A percentile compares a stretch with the other conserved stretches of the same genome.
Evolutionary conservation across 2,797 vertebrate species (phyloP).

Genomic region (Sternotherus odoratus): DNA sequence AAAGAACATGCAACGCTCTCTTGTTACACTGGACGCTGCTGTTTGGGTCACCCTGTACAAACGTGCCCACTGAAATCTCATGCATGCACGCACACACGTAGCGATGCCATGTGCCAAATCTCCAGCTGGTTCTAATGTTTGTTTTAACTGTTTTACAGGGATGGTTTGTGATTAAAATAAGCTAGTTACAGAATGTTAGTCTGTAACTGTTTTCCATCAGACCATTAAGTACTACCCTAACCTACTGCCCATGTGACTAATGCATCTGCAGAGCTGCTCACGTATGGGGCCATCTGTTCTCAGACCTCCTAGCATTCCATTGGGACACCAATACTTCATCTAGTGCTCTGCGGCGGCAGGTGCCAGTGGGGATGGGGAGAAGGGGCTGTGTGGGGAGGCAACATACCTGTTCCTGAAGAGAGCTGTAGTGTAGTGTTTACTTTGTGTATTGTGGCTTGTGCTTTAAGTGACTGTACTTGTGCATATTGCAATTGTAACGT

Average conservation of each 20-base stretch:
- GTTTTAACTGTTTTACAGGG: neutral
- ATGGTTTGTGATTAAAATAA: neutral
- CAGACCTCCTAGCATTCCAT: neutral
- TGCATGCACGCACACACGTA: neutral
- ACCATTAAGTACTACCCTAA: neutral
- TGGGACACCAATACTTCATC: neutral
- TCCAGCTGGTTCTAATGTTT: neutral
- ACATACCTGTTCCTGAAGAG: neutral
- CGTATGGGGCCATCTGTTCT: neutral
- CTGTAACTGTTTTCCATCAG: neutral
- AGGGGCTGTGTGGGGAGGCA: neutral
- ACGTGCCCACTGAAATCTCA: neutral
- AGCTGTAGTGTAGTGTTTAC: neutral
- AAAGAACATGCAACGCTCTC: neutral
- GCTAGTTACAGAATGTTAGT: neutral
- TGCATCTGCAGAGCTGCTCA: neutral
- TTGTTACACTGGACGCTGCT: neutral
- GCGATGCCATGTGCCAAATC: neutral
- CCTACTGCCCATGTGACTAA: neutral
- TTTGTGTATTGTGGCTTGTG: neutral
- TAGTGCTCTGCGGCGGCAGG: neutral
- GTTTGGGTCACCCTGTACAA: neutral
- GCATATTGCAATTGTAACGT: neutral
- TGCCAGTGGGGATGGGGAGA: neutral
- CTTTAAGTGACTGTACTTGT: neutral